These are phyloP conservation scores for Catagonus wagneri DNA, from an alignment of 2,113 vertebrate species.

Conservation along the genomic window DNA sequence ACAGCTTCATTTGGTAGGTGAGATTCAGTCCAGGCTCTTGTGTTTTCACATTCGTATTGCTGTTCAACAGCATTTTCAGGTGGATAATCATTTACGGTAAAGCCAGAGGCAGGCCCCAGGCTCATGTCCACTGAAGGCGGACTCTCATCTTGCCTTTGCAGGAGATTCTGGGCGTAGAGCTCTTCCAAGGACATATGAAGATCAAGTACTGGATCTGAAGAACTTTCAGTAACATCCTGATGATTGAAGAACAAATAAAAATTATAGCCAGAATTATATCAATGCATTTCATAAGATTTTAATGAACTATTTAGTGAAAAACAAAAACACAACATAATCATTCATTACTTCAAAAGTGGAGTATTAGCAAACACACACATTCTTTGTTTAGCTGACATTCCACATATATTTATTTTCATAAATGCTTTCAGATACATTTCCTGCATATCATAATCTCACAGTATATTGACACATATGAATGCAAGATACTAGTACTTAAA, in stretches of 20 bases:
- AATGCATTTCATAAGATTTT: constrained; percentile 14
- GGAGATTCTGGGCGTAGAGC: constrained; percentile 78
- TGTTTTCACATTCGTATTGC: constrained; percentile 76
- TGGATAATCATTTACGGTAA: constrained; percentile 66
- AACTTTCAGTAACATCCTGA: constrained; percentile 86
- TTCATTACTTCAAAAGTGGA: constrained; percentile 38
- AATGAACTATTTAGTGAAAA: constrained; percentile 23
- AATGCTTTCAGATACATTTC: neutral
- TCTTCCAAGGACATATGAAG: constrained; percentile 79
- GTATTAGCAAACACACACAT: neutral
- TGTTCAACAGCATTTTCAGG: constrained; percentile 71
- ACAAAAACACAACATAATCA: neutral
- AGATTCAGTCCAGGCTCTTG: constrained; percentile 69
- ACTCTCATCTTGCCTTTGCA: constrained; percentile 74
- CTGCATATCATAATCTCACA: constrained; percentile 24
- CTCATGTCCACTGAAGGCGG: constrained; percentile 2
- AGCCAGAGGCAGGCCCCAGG: constrained; percentile 58
- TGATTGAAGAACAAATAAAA: constrained; percentile 77
- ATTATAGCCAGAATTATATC: neutral
- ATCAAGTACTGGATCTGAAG: constrained; percentile 77
- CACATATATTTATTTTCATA: constrained; percentile 27
- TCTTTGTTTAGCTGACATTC: constrained; percentile 17
- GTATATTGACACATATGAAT: neutral
- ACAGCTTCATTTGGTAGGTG: constrained; percentile 65
- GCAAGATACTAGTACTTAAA: neutral